Evolutionary conservation across 2,888 invertebrate genomes (phyloP), one percentile per base, ranked within the genome.

Genomic region (Cheilosia impressa): DNA sequence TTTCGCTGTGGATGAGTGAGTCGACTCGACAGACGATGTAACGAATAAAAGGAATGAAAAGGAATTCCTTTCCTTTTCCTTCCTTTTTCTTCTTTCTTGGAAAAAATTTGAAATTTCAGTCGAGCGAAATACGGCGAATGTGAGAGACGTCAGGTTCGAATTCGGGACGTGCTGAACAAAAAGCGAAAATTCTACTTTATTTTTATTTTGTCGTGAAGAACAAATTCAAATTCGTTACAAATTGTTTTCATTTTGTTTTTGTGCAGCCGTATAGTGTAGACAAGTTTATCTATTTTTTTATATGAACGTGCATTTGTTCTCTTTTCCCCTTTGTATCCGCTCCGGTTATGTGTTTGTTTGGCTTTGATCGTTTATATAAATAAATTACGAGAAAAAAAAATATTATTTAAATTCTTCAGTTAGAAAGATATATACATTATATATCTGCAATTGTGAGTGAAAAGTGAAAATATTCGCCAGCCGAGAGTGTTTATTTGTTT

Each of bases 41-140:
- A 9, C 38, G 38, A 38, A 38, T 9, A 13, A 38, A 38, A 38
- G 34, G 3, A 10, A 38, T 10, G 0, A 13, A 38, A 38, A 38
- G 38, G 38, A 38, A 38, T 38, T 38, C 38, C 13, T 38, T 38
- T 38, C 38, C 38, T 38, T 38, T 68, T 84, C 68, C 69, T 68
- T 79, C 66, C 38, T 41, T 53, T 53, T 68, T 22, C 69, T 53
- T 62, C 65, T 73, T 72, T 68, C 62, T 17, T 55, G 47, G 65
- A 50, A 84, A 79, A 79, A 79, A 71, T 83, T 47, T 82, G 22
- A 22, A 2, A 60, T 87, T 47, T 82, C 85, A 88, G 88, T 88
- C 87, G 88, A 88, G 88, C 79, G 87, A 88, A 88, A 88, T 88
- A 88, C 81, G 84, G 87, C 77, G 87, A 88, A 84, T 81, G 60